A percentile compares a stretch with the other conserved stretches of the same genome.
phyloP scores from a whole-genome alignment of 2,797 vertebrate genomes.

The Sebastes flavidus region DNA sequence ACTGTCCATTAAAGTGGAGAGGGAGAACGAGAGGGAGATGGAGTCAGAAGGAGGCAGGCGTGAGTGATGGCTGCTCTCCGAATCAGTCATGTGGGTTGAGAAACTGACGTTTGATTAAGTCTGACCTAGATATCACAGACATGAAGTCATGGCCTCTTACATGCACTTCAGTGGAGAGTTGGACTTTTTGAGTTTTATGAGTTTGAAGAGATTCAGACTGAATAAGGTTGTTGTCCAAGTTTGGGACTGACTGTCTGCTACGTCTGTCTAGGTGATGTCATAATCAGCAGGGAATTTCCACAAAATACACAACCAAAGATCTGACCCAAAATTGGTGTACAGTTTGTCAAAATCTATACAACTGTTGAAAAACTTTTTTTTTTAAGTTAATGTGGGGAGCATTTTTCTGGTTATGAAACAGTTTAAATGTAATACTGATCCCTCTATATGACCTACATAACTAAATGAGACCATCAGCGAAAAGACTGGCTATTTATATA shows the following conservation, averaged over 20 bases:
- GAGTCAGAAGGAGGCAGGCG: conserved; percentile 35
- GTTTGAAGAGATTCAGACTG: conserved; percentile 31
- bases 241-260: not conserved
- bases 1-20: conserved; percentile 55
- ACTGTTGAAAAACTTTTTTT: not conserved
- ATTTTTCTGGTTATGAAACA: not conserved
- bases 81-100: conserved; percentile 69
- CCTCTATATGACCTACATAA: not conserved
- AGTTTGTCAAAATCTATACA: not conserved
- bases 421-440: not conserved
- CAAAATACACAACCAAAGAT: not conserved
- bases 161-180: conserved; percentile 44
- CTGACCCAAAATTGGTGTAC: not conserved
- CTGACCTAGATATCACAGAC: conserved; percentile 75
- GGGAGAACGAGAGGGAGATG: conserved; percentile 13
- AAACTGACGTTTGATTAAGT: conserved; percentile 77
- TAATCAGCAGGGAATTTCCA: not conserved
- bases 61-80: conserved; percentile 70
- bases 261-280: not conserved
- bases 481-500: not conserved
- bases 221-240: conserved; percentile 30
- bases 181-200: conserved; percentile 26
- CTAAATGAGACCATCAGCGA: not conserved
- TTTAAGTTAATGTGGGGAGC: not conserved
- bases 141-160: conserved; percentile 49